Conservation (phyloP, 2,113 vertebrate species). For the Macroglossus sobrinus region DNA sequence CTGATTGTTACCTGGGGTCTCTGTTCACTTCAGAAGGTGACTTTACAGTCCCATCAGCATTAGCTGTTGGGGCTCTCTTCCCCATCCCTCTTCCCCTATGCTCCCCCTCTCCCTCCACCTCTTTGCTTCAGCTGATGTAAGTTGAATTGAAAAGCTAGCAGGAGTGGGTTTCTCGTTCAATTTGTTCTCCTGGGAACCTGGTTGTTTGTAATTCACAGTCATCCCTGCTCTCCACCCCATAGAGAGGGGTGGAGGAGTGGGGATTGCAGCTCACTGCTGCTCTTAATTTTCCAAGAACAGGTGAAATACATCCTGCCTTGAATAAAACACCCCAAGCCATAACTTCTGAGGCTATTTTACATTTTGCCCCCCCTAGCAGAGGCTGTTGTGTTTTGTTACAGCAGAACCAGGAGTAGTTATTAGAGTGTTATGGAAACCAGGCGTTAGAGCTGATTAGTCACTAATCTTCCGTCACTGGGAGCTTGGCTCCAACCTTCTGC, state of each 20-base stretch:
- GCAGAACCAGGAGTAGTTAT: conserved; percentile 8
- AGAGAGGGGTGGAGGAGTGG: background rate
- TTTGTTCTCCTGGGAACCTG: background rate
- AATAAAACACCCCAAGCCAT: background rate
- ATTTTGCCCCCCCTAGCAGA: background rate
- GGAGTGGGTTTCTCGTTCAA: background rate
- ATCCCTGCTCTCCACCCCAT: background rate
- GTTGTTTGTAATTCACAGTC: conserved; percentile 3
- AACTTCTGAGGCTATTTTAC: conserved; percentile 30
- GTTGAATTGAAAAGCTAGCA: background rate
- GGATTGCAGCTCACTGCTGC: background rate
- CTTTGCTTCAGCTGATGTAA: background rate
- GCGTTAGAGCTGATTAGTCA: conserved; percentile 68
- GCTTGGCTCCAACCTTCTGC: conserved; percentile 65
- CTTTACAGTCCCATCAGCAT: background rate
- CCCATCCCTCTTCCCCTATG: no score
- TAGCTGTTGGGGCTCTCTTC: background rate
- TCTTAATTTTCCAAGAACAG: conserved; percentile 28
- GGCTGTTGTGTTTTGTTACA: conserved; percentile 53
- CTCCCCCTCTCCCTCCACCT: background rate
- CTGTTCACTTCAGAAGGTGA: no score
- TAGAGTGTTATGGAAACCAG: conserved; percentile 61
- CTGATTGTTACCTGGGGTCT: background rate
- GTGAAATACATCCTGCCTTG: conserved; percentile 29
- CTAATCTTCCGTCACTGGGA: conserved; percentile 70